Percentiles rank a stretch among this genome's conserved stretches.
Evolutionary conservation across 92 coral and sea anemone species (phyloP).

Genomic region (Porites cylindrica): DNA sequence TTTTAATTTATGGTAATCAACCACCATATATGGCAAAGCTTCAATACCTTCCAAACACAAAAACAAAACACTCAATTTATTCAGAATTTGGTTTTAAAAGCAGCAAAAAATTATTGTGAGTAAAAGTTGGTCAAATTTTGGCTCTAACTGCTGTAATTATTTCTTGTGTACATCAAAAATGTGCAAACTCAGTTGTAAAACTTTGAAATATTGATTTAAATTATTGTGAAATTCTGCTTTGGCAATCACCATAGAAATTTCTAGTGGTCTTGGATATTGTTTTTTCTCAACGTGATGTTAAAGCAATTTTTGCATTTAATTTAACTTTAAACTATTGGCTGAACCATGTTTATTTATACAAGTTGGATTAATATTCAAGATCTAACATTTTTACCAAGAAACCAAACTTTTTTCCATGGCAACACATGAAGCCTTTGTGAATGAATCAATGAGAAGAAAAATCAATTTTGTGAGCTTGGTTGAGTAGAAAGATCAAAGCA

Average conservation of each 20-base stretch:
- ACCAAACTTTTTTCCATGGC: conserved; percentile 84
- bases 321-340: conserved; percentile 25
- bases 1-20: conserved; percentile 35
- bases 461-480: conserved; percentile 23
- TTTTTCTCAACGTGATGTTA: conserved; percentile 64
- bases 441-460: conserved; percentile 56
- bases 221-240: conserved; percentile 30
- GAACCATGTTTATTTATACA: conserved; percentile 69
- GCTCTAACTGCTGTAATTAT: not conserved
- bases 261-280: conserved; percentile 92
- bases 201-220: no score
- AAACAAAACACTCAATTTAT: conserved; percentile 10
- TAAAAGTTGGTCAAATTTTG: not conserved
- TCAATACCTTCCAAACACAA: not conserved
- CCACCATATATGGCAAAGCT: not conserved
- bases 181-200: not conserved
- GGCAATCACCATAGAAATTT: conserved; percentile 83
- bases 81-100: not conserved
- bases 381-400: conserved; percentile 87
- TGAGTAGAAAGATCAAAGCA: not conserved
- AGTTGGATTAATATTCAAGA: conserved; percentile 63
- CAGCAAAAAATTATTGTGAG: not conserved
- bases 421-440: conserved; percentile 84
- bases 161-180: not conserved
- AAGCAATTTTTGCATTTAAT: conserved; percentile 83